These are phyloP conservation scores for Hoplias malabaricus DNA, from an alignment of 2,113 vertebrate genomes.

Conservation along the genomic window DNA sequence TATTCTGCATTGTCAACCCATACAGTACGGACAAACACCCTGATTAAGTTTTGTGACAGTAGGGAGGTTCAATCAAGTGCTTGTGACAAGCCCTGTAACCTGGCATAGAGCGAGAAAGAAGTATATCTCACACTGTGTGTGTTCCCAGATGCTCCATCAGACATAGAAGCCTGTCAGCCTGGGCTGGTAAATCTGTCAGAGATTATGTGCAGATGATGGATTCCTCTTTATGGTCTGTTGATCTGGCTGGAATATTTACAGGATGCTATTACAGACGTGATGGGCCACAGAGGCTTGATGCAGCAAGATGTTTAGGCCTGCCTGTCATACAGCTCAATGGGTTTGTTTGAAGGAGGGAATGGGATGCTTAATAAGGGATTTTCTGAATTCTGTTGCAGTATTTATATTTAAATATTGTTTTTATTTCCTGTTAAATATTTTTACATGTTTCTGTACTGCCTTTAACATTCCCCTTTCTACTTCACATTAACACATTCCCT, in stretches of 20 bases:
- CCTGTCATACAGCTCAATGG: slow-evolving; percentile 24
- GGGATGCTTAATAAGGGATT: background rate
- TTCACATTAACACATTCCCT: too few relatives aligned
- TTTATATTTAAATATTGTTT: background rate
- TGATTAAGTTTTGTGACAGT: slow-evolving; percentile 15
- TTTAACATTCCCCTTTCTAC: too few relatives aligned
- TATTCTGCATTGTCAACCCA: background rate
- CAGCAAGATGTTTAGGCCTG: slow-evolving; percentile 33
- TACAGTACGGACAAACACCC: background rate
- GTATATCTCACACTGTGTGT: background rate
- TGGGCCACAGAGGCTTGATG: slow-evolving; percentile 30
- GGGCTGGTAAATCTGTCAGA: slow-evolving; percentile 62
- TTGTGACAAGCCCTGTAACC: slow-evolving; percentile 19
- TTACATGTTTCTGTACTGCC: too few relatives aligned
- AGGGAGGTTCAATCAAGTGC: background rate
- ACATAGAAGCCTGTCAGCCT: slow-evolving; percentile 54
- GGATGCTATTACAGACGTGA: slow-evolving; percentile 50
- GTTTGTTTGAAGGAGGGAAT: slow-evolving; percentile 6
- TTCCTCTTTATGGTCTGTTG: slow-evolving; percentile 68
- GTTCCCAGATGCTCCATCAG: slow-evolving; percentile 53
- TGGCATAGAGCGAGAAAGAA: background rate
- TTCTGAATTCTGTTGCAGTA: background rate
- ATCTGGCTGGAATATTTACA: slow-evolving; percentile 63
- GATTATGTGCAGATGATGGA: slow-evolving; percentile 67
- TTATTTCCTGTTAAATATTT: too few relatives aligned